Percentiles rank a stretch among this genome's conserved stretches.
Evolutionary conservation across 2,888 invertebrate genomes (phyloP).

Genomic region (Drosophila villosipedis): DNA sequence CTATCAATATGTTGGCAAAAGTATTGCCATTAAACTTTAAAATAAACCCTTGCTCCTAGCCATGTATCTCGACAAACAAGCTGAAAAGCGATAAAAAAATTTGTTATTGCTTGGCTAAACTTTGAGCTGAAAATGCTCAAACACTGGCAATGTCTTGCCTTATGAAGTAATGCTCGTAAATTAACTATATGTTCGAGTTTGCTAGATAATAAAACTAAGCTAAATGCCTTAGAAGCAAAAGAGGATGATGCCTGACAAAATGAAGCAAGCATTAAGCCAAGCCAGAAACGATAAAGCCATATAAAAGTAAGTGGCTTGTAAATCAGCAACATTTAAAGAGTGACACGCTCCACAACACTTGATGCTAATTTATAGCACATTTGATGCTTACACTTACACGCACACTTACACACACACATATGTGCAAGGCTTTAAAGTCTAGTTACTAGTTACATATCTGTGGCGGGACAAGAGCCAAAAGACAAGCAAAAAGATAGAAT

Average conservation of each 20-base stretch:
- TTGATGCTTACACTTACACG: conserved; percentile 14
- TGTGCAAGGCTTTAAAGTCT: conserved; percentile 15
- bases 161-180: conserved; percentile 34
- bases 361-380: conserved; percentile 68
- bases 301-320: conserved; percentile 38
- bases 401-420: conserved; percentile 7
- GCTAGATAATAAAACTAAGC: conserved; percentile 43
- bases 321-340: conserved; percentile 50
- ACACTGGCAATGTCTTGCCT: conserved; percentile 7
- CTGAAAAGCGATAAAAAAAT: conserved; percentile 1
- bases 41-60: background rate
- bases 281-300: conserved; percentile 31
- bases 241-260: conserved; percentile 10
- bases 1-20: background rate
- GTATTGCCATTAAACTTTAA: background rate
- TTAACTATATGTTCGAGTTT: conserved; percentile 26
- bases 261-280: conserved; percentile 11
- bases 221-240: conserved; percentile 9
- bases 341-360: conserved; percentile 54
- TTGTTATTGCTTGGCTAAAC: background rate
- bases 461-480: conserved; percentile 15
- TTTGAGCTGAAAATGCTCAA: background rate
- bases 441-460: conserved; percentile 10
- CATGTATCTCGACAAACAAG: background rate
- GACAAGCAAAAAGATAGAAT: background rate